These are phyloP conservation scores for Charanyca ferruginea DNA, from an alignment of 2,888 invertebrate species.

Conservation along the genomic window DNA sequence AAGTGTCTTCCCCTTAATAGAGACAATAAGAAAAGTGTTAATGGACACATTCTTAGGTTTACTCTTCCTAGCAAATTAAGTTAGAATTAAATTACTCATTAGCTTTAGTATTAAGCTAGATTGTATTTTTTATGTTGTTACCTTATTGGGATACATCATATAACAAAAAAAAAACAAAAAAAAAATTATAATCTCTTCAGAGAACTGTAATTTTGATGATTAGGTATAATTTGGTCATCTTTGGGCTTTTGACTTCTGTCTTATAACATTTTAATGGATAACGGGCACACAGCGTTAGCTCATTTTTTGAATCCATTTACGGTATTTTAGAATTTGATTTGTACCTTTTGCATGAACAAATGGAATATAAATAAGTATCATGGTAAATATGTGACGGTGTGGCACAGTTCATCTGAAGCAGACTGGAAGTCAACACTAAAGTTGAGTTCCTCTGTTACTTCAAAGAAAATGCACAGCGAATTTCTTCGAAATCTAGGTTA, in stretches of 20 bases:
- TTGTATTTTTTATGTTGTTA: too few species aligned
- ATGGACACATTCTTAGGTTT: too few species aligned
- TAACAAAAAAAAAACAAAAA: too few species aligned
- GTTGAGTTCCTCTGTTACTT: neutral
- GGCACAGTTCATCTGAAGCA: constrained; percentile 16
- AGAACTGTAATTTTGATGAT: constrained; percentile 10
- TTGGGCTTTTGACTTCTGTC: neutral
- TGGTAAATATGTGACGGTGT: neutral
- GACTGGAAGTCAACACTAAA: neutral
- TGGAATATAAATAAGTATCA: constrained; percentile 23
- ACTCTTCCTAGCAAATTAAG: too few species aligned
- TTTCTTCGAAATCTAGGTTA: constrained; percentile 28
- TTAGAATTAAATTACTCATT: too few species aligned
- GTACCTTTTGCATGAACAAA: constrained; percentile 33
- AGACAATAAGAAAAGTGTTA: too few species aligned
- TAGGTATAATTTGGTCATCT: neutral
- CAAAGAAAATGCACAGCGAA: neutral
- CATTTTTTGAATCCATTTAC: constrained; percentile 38
- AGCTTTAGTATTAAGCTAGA: too few species aligned
- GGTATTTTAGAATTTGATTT: constrained; percentile 41
- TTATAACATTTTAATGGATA: constrained; percentile 18
- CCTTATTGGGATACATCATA: too few species aligned
- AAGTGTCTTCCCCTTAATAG: too few species aligned
- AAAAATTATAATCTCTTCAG: constrained; percentile 3
- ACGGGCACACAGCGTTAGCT: constrained; percentile 11